Base-by-base conservation (phyloP, 2,888 invertebrate genomes). In the Sturmia bella region DNA sequence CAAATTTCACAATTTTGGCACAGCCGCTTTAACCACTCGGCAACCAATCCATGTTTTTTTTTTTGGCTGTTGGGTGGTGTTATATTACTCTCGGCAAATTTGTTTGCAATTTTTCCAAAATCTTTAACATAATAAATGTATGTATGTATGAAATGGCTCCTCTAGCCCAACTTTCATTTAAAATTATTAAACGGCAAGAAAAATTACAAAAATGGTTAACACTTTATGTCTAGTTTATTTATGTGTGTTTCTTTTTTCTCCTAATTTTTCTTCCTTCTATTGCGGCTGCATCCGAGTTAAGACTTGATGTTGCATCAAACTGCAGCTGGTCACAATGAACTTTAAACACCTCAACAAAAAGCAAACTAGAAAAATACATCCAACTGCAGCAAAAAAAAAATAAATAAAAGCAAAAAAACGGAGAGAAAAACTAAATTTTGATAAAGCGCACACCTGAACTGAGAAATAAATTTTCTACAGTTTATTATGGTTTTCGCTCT, bases 291-390 rank as follows among this genome's bases (percentile, higher is more conserved):
- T 56, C 68, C 54, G 50, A 41, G 54, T 39, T 27, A 68, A 57
- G 43, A 56, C 37, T 59, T 15, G 13, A 19, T 78, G 74, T 56
- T 50, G 61, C 77, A 68, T 61, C 56, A 52, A 64, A 59, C 64
- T 74, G 82, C 82, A 82, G 82, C 82, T 82, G 82, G 50, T 74
- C 78, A 69, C 64, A 43, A 78, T 82, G 74, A 82, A 82, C 78
- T 82, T 78, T 70, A 80, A 74, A 74, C 69, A 78, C 43, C 48
- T 32, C 32, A 32, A 32, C 32, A 13, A 39, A 17, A 64, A 63
- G 37, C 39, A 3, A 52, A 64, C 27, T 17, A 43, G 61, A n/a
- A 52, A 77, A 59, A 54, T 63, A 27, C 50, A 57, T 56, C 21
- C 27, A 74, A 69, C 54, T 57, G 32, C 39, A 72, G 21, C n/a